phyloP scores from a whole-genome alignment of 1,140 invertebrate species.

The Drosophila prosaltans region DNA sequence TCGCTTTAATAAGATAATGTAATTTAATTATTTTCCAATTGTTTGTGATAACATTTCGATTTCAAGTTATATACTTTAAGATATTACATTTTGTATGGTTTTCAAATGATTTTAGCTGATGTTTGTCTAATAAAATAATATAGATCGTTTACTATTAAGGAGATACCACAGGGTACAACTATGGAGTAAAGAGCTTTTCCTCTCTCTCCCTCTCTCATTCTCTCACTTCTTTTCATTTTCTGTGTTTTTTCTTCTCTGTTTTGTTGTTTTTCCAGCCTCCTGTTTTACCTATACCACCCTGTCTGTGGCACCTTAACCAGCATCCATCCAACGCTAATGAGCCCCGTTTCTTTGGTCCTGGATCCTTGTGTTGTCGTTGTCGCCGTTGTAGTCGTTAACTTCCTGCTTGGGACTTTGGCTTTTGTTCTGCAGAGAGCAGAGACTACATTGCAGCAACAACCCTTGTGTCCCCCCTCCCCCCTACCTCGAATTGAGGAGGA shows the following conservation, averaged over 20 bases:
- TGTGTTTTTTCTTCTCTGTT: too few species aligned
- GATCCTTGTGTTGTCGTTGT: conserved; percentile 3
- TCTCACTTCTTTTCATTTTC: not conserved
- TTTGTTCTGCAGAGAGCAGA: conserved; percentile 41
- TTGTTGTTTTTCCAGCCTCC: conserved; percentile 4
- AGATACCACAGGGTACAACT: not conserved
- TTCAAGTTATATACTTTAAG: too few species aligned
- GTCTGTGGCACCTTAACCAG: conserved; percentile 25
- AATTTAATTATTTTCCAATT: too few species aligned
- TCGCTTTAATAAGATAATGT: too few species aligned
- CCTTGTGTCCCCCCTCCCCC: not conserved
- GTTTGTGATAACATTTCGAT: too few species aligned
- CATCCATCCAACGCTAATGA: conserved; percentile 66
- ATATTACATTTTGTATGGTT: too few species aligned
- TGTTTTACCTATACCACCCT: not conserved
- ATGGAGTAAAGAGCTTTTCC: not conserved
- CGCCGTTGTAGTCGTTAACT: conserved; percentile 43
- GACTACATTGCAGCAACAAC: conserved; percentile 3
- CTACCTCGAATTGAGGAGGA: not conserved
- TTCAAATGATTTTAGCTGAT: too few species aligned
- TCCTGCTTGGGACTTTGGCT: conserved; percentile 64
- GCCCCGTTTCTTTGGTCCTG: conserved; percentile 51
- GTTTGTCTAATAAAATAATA: too few species aligned
- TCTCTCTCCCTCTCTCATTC: not conserved
- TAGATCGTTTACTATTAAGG: too few species aligned